Evolutionary conservation across 2,888 invertebrate genomes (phyloP).

Genomic region (Ypsolopha scabrella): DNA sequence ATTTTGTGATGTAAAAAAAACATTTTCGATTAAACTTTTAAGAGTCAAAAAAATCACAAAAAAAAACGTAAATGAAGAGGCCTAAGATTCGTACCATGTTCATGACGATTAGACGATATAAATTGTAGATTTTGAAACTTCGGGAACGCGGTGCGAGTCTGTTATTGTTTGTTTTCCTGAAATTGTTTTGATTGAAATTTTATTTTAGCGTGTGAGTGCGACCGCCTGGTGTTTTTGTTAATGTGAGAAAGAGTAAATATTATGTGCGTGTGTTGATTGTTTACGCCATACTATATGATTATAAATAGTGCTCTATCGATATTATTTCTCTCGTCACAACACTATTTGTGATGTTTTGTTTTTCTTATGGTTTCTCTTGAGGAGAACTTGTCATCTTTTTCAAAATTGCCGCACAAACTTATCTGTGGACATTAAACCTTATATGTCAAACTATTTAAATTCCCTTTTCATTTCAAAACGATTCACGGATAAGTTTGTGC

Average conservation of each 20-base stretch:
- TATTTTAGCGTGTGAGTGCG: conserved; percentile 32
- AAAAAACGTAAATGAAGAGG: conserved; percentile 42
- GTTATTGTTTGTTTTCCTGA: conserved; percentile 26
- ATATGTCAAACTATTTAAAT: neutral
- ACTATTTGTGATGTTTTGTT: conserved; percentile 1
- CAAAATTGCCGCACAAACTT: neutral
- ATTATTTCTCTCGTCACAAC: conserved; percentile 28
- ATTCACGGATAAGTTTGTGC: neutral
- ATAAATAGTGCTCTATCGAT: conserved; percentile 18
- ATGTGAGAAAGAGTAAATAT: conserved; percentile 27
- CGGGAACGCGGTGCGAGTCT: conserved; percentile 33
- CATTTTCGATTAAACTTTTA: conserved; percentile 11
- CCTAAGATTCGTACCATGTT: conserved; percentile 41
- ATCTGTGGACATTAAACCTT: neutral
- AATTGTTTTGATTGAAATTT: conserved; percentile 52
- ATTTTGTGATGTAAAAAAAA: conserved; percentile 48
- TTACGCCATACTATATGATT: conserved; percentile 49
- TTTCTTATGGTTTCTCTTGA: neutral
- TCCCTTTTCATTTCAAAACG: neutral
- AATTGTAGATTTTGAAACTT: conserved; percentile 14
- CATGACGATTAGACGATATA: conserved; percentile 15
- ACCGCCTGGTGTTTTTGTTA: conserved; percentile 27
- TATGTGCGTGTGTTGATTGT: conserved; percentile 62
- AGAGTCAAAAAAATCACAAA: conserved; percentile 29
- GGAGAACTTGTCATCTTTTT: neutral